These are phyloP conservation scores for Petrocephalus microphthalmus DNA, from an alignment of 2,113 vertebrate species.

Conservation along the genomic window DNA sequence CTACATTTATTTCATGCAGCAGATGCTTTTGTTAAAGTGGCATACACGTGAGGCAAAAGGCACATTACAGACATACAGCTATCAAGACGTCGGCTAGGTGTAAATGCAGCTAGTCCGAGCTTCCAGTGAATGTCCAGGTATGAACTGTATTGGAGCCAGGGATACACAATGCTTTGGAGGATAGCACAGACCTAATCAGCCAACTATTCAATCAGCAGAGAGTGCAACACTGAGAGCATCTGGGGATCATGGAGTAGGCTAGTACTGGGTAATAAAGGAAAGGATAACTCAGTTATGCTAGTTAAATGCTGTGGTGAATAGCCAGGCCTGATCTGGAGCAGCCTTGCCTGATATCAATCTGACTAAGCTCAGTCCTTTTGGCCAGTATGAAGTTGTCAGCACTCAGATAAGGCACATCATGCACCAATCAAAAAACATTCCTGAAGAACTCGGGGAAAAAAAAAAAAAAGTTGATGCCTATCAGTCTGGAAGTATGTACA, in stretches of 20 bases:
- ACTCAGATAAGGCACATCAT: not conserved
- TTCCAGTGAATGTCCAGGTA: not conserved
- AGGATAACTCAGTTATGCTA: not conserved
- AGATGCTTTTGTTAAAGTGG: not conserved
- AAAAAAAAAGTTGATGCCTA: not conserved
- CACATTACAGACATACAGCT: not conserved
- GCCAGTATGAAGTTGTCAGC: not conserved
- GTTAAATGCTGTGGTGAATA: not conserved
- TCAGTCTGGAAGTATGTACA: not conserved
- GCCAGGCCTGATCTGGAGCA: not conserved
- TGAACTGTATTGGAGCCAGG: not conserved
- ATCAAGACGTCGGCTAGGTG: not conserved
- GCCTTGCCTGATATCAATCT: not conserved
- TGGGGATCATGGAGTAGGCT: not conserved
- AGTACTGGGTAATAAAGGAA: not conserved
- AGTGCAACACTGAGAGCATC: not conserved
- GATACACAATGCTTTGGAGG: not conserved
- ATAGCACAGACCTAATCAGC: not conserved
- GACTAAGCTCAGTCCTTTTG: not conserved
- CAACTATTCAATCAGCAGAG: not conserved
- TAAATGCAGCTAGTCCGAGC: not conserved
- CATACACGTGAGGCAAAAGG: not conserved
- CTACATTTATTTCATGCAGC: not conserved
- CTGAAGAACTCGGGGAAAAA: not conserved
- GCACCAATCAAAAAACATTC: constrained; percentile 8